Evolutionary conservation across 2,113 vertebrate genomes (phyloP), one percentile per base, ranked within the genome.

Genomic region (Nothoprocta perdicaria): DNA sequence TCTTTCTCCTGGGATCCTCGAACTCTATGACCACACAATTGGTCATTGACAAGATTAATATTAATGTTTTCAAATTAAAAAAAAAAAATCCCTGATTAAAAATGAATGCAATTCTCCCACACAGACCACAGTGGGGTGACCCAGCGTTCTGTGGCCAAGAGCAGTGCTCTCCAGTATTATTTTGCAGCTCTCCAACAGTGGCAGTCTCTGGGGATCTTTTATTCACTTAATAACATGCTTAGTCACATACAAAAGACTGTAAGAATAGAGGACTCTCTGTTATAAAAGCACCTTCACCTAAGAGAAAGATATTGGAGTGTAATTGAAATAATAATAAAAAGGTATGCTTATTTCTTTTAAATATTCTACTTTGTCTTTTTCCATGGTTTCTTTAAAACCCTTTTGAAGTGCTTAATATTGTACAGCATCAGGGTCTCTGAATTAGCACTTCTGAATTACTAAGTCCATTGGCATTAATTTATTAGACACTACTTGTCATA

Each of bases 91-190:
- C 7, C 22, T 21, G 11, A 24, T 12, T 60, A 12, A 82, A 77
- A 60, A 78, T 52, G 2, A 65, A 12, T 19, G 5, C 0, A 2
- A 0, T n/a, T 86, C 16, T 52, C 24, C 33, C 11, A 29, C 9
- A 2, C 29, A 80, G 27, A 52, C 3, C 22, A 35, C 4, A 2
- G 3, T 29, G 19, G 17, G 2, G 2, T 58, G 14, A 92, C 26
- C 27, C 62, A 11, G 6, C 67, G 2, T 38, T 91, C 41, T 58
- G 23, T 2, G 2, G 23, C 6, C 31, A 57, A 22, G 14, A 69
- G 12, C 14, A 27, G 40, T 62, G 50, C 52, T 41, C 10, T 79
- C 13, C 13, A 22, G 10, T 24, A n/a, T 65, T 57, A 52, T 77
- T 94, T 80, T 90, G 45, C 7, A 48, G 5, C 6, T 58, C n/a